Percentiles rank a stretch among this genome's conserved stretches.
Conservation (phyloP, 2,113 vertebrate species). For the crab-eating macaque (Macaca fascicularis) region DNA sequence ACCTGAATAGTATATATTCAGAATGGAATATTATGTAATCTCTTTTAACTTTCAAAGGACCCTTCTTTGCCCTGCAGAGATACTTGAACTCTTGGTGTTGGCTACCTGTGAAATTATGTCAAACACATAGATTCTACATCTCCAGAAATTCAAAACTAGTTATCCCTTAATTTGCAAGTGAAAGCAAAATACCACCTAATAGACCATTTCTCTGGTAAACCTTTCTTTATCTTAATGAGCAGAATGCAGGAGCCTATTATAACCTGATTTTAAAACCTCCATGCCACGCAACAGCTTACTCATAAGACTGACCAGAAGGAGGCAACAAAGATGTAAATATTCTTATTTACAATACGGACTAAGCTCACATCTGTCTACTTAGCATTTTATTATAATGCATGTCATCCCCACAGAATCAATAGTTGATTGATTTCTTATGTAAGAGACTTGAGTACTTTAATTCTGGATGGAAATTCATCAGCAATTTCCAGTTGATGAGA, state of each 20-base stretch:
- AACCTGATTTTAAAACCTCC: slow-evolving; percentile 81
- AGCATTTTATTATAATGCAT: slow-evolving; percentile 34
- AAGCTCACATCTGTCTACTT: slow-evolving; percentile 38
- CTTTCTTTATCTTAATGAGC: slow-evolving; percentile 86
- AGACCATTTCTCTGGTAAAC: slow-evolving; percentile 84
- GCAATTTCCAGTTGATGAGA: neutral
- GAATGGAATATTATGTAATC: slow-evolving; percentile 59
- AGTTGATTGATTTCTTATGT: neutral
- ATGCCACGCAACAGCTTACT: slow-evolving; percentile 63
- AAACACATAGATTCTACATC: slow-evolving; percentile 77
- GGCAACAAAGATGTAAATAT: slow-evolving; percentile 39
- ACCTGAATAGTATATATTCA: slow-evolving; percentile 26
- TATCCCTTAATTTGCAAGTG: slow-evolving; percentile 86
- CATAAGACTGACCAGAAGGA: slow-evolving; percentile 41
- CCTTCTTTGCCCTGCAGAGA: slow-evolving; percentile 55
- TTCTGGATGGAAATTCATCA: slow-evolving; percentile 44
- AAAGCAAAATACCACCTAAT: slow-evolving; percentile 87
- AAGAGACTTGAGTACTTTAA: neutral
- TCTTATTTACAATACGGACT: slow-evolving; percentile 61
- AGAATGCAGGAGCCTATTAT: slow-evolving; percentile 79
- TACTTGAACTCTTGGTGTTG: slow-evolving; percentile 79
- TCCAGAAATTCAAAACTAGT: slow-evolving; percentile 86
- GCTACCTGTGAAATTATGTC: slow-evolving; percentile 80
- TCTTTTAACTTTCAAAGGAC: slow-evolving; percentile 66
- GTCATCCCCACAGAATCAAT: neutral